Evolutionary conservation across 2,888 invertebrate species (phyloP).

Genomic region (Melikaiella ostensackeni): DNA sequence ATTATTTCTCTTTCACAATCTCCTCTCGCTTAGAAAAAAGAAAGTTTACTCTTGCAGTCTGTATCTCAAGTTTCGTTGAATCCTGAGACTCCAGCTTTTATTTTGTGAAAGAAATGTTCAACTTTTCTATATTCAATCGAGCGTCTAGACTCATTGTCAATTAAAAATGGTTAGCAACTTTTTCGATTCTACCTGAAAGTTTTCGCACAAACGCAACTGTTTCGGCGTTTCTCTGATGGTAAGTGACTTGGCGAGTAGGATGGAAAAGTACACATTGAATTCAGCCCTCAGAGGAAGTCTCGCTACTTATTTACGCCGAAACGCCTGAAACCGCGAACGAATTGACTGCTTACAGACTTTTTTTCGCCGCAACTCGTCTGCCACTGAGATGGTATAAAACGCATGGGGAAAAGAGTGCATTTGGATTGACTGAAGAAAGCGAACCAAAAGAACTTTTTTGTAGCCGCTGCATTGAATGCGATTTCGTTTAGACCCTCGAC

Average conservation of each 20-base stretch:
- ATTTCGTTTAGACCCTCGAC: conserved; percentile 44
- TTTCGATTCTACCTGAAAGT: background rate
- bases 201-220: background rate
- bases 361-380: conserved; percentile 34
- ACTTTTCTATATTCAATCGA: too few species aligned
- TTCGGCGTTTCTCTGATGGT: conserved; percentile 20
- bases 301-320: conserved; percentile 36
- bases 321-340: conserved; percentile 36
- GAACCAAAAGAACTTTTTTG: conserved; percentile 44
- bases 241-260: background rate
- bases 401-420: conserved; percentile 8
- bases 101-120: too few species aligned
- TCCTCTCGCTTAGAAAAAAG: background rate
- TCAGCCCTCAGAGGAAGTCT: background rate
- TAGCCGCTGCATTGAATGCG: conserved; percentile 42
- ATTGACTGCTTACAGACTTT: conserved; percentile 38
- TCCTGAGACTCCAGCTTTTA: background rate
- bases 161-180: background rate
- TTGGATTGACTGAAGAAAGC: conserved; percentile 33
- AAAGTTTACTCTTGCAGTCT: background rate
- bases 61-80: background rate
- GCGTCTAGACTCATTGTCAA: background rate
- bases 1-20: conserved; percentile 4
- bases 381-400: conserved; percentile 36
- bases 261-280: conserved; percentile 35